phyloP scores from a whole-genome alignment of 30 jellyfish, hydroid and myxozoan genomes.

The Rhopilema esculentum region DNA sequence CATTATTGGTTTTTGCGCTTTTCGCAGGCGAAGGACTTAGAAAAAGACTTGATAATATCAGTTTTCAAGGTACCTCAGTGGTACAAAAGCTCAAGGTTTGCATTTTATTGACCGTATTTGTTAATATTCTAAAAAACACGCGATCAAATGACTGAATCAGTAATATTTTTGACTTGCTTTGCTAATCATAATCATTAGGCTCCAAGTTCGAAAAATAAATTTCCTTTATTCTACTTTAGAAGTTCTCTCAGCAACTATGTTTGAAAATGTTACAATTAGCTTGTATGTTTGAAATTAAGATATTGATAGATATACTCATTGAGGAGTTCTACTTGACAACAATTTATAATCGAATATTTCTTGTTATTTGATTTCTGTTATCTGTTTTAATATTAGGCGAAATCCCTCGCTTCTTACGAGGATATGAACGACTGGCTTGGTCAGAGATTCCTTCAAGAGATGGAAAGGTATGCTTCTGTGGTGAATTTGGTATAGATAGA shows the following conservation, averaged over 20 bases:
- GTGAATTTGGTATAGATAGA: too few species aligned
- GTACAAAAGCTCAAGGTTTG: constrained; percentile 27
- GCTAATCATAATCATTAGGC: too few species aligned
- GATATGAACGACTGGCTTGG: constrained; percentile 97
- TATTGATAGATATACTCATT: too few species aligned
- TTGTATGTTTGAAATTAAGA: too few species aligned
- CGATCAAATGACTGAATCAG: neutral
- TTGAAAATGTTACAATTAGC: too few species aligned
- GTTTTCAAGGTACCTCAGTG: neutral
- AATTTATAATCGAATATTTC: neutral
- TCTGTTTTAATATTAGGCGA: constrained; percentile 45
- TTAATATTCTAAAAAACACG: neutral
- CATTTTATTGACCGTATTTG: neutral
- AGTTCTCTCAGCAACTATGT: too few species aligned
- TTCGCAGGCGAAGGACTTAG: constrained; percentile 1
- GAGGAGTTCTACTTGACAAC: too few species aligned
- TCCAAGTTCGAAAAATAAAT: too few species aligned
- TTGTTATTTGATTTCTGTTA: neutral
- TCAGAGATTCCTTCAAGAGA: constrained; percentile 79
- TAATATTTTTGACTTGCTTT: neutral
- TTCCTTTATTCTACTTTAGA: too few species aligned
- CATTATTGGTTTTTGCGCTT: neutral
- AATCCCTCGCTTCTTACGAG: constrained; percentile 65
- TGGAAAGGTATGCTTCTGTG: constrained; percentile 87
- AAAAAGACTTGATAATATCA: constrained; percentile 19